Base-by-base conservation (phyloP, 2,888 invertebrate genomes). In the Priocnemis perturbator region DNA sequence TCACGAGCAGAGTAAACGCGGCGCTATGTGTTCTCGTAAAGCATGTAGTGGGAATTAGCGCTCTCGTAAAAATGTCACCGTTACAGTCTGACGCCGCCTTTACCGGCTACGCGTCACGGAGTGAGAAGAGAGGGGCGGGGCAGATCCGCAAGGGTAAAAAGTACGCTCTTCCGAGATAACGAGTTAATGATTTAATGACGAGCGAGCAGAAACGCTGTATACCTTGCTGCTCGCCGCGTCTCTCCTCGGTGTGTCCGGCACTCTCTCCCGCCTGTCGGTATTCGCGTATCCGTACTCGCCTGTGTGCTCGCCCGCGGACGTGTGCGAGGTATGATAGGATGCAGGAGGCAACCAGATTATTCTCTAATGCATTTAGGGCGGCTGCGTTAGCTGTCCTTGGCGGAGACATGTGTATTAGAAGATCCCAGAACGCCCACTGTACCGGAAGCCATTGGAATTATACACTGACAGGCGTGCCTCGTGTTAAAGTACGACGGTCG, bases 331-430 rank as follows among this genome's bases (percentile, higher is more conserved):
- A 57, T 67, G 80, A 79, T 75, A 76, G 77, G 71, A 68, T 64
- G 71, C 68, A 59, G 75, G 79, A 77, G 81, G 77, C 80, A 83
- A 84, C 76, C 73, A 79, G 80, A 86, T 85, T 85, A 85, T 78
- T 81, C 79, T 71, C 78, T 86, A 84, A 83, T 79, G 80, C 78
- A 73, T 82, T 85, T 82, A 79, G 79, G 81, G 77, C 77, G 79
- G 73, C 79, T 74, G 73, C 68, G 73, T 79, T 79, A 75, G 70
- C 66, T 73, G 73, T 72, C 69, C 72, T 65, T 60, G 67, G 44
- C 44, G 58, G 7, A 65, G 67, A 65, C 52, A 56, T n/a, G 37
- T n/a, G 37, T 48, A 50, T 60, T 48, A 23, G 30, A 60, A 48
- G 17, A 60, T 45, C 45, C 4, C 50, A 50, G 50, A 50, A 50